Percentiles rank a stretch among this genome's conserved stretches.
Evolutionary conservation across 2,113 vertebrate species (phyloP).

Genomic region (Saguinus midas): DNA sequence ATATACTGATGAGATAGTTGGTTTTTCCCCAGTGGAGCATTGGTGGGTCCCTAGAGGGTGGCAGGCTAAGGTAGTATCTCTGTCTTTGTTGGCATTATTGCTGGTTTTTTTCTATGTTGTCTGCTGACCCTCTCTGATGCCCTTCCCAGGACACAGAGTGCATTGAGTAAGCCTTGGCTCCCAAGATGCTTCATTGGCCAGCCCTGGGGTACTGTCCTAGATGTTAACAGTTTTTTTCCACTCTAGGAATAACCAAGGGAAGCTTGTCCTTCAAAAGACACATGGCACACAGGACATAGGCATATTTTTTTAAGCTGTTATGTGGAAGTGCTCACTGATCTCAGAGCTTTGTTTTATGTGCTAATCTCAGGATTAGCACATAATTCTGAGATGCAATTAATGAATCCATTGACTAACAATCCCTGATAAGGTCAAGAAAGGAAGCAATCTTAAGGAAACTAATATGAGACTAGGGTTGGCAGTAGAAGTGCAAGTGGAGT

Average conservation of each 20-base stretch:
- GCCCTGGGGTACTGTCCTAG: neutral
- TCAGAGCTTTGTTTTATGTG: neutral
- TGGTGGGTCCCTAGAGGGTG: neutral
- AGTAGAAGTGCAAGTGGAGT: neutral
- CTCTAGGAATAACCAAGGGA: neutral
- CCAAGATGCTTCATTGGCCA: neutral
- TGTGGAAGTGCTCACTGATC: neutral
- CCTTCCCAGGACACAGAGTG: neutral
- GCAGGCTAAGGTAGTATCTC: neutral
- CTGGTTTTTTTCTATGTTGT: neutral
- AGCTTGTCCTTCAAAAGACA: neutral
- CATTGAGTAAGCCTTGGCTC: neutral
- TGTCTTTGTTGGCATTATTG: neutral
- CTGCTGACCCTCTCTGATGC: neutral
- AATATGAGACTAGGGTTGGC: neutral
- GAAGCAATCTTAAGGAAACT: neutral
- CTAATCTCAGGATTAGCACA: neutral
- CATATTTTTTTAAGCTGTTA: neutral
- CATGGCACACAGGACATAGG: neutral
- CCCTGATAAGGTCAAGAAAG: neutral
- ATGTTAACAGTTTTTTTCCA: slow-evolving; percentile 4
- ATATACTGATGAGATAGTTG: neutral
- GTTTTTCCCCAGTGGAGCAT: neutral
- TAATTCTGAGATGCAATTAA: neutral
- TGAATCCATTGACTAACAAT: neutral